Base-by-base conservation (phyloP, 2,888 invertebrate genomes). In the Maniola hyperantus region DNA sequence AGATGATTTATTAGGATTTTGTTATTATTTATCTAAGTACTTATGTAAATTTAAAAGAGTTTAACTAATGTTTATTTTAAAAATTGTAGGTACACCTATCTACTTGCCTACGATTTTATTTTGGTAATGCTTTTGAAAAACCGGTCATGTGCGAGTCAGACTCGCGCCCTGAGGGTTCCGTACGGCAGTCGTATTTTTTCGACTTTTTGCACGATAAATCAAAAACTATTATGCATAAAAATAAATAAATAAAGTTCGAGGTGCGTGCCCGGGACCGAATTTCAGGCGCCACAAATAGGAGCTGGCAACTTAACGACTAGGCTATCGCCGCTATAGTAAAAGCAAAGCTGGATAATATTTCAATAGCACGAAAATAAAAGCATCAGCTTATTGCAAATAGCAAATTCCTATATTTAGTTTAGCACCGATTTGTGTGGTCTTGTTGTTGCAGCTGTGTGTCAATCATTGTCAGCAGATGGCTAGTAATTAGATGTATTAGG, bases 381-480 rank as follows among this genome's bases (percentile, higher is more conserved):
- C 26, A 48, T 6, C 6, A 59, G 6, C 7, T 18, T 44, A 59
- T 33, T 44, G 42, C 44, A 59, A 59, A 59, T 48, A 33, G 39
- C 39, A 36, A 60, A 50, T 33, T 34, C 36, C 50, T 36, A 15
- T 36, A 50, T 48, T 60, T 60, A 60, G 61, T 36, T 61, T 34
- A 51, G 13, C 34, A 33, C 50, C 61, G 50, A 61, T 61, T 50
- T 57, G 65, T 65, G 65, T 65, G 65, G 65, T 53, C 65, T 15
- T 64, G 65, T 59, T 59, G 51, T 15, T 46, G 33, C 65, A 65
- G 65, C 65, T 65, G 65, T 42, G 58, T 44, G 65, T 65, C 65
- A 65, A 65, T 65, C 65, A 64, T 50, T 57, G 57, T 44, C 65
- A 55, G 59, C 62, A 62, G 62, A 62, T 62, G 62, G 34, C 39